Percentiles rank a stretch among this genome's conserved stretches.
Conservation (phyloP, 2,888 invertebrate species). For the Epirrita christyi region DNA sequence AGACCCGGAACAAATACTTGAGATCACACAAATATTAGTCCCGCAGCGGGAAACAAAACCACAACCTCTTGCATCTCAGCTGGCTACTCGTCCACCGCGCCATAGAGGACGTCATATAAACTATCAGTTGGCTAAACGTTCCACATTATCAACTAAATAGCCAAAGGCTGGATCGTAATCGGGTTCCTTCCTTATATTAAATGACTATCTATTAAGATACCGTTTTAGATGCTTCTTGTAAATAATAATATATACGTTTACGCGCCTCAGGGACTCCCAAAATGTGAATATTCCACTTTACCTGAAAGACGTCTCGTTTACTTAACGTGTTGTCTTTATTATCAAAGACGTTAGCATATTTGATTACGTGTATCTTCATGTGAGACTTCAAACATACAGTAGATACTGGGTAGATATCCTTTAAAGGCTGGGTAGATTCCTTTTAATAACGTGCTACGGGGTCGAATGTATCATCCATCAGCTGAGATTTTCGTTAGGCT, state of each 20-base stretch:
- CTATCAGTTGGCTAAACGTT: background rate
- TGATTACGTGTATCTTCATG: conserved; percentile 8
- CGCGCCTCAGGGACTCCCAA: conserved; percentile 27
- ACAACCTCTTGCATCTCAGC: too few relatives aligned
- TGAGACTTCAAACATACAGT: background rate
- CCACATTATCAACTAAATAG: background rate
- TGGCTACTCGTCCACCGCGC: too few relatives aligned
- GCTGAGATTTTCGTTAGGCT: too few relatives aligned
- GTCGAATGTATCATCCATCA: too few relatives aligned
- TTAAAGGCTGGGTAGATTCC: too few relatives aligned
- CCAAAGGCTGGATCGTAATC: background rate
- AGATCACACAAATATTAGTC: too few relatives aligned
- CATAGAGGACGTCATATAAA: too few relatives aligned
- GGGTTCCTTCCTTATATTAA: background rate
- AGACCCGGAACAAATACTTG: too few relatives aligned
- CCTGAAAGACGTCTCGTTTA: conserved; percentile 32
- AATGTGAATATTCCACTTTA: conserved; percentile 36
- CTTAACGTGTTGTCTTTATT: conserved; percentile 18
- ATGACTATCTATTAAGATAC: conserved; percentile 29
- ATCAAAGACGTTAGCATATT: conserved; percentile 13
- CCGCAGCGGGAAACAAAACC: too few relatives aligned
- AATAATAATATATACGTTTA: conserved; percentile 31
- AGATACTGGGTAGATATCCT: background rate
- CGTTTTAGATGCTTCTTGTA: conserved; percentile 29
- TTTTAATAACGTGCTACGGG: too few relatives aligned